Evolutionary conservation across 2,113 vertebrate species (phyloP).

Genomic region (Hystrix cristata): DNA sequence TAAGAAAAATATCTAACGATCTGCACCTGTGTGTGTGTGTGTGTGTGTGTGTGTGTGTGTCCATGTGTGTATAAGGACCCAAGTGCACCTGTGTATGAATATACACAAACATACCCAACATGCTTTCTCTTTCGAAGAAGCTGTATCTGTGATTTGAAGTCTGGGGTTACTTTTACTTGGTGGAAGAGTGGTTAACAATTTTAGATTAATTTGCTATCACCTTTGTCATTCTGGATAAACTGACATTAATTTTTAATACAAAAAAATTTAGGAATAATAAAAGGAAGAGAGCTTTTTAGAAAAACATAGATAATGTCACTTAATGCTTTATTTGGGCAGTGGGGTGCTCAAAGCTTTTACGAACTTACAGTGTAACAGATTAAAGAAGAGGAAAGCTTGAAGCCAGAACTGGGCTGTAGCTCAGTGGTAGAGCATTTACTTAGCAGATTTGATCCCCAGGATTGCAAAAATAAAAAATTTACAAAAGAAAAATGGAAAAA

Average conservation of each 20-base stretch:
- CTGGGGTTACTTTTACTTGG: background rate
- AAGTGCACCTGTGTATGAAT: background rate
- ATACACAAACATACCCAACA: background rate
- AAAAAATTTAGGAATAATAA: slow-evolving; percentile 26
- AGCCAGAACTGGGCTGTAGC: background rate
- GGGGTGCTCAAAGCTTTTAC: background rate
- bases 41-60: background rate
- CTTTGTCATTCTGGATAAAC: slow-evolving; percentile 22
- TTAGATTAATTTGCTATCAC: slow-evolving; percentile 15
- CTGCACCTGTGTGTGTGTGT: background rate
- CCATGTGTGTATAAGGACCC: background rate
- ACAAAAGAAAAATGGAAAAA: background rate
- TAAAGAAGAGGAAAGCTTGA: background rate
- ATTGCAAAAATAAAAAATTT: background rate
- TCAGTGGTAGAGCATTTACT: background rate
- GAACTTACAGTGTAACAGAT: background rate
- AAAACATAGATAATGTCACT: background rate
- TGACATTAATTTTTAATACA: slow-evolving; percentile 1
- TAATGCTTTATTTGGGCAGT: background rate
- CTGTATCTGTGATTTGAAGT: background rate
- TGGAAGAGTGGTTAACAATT: background rate
- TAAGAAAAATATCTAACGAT: background rate
- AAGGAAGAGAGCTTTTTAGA: background rate
- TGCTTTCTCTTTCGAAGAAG: background rate
- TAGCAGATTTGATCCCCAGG: background rate